Conservation (phyloP, 2,888 invertebrate genomes). For the Empis livida region DNA sequence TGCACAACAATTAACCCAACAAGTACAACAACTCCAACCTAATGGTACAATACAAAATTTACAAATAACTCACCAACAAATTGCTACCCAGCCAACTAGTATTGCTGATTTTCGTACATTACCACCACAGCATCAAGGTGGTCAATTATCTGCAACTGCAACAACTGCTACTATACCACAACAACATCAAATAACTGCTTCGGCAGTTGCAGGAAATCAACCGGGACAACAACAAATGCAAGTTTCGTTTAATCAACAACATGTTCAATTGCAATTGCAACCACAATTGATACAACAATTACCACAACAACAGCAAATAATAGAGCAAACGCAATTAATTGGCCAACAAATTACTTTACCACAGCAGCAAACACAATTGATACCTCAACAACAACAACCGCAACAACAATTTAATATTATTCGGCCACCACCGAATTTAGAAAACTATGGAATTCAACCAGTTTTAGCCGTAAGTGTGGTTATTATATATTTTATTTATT, state of each 20-base stretch:
- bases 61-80: constrained; percentile 8
- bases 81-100: too few species aligned
- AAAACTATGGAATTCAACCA: too few species aligned
- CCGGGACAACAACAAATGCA: too few species aligned
- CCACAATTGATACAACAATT: constrained; percentile 11
- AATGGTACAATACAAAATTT: constrained; percentile 12
- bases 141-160: not conserved
- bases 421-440: too few species aligned
- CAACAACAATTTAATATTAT: constrained; percentile 1
- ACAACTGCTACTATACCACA: not conserved
- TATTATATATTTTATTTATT: not conserved
- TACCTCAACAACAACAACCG: constrained; percentile 7
- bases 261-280: constrained; percentile 12
- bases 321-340: constrained; percentile 9
- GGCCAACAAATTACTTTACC: constrained; percentile 6
- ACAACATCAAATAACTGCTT: too few species aligned
- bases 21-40: constrained; percentile 11
- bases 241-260: not conserved
- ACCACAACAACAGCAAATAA: constrained; percentile 6
- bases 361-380: constrained; percentile 9
- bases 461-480: too few species aligned
- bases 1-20: not conserved
- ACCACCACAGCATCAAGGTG: not conserved
- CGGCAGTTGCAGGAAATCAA: too few species aligned
- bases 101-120: too few species aligned